Evolutionary conservation across 2,797 vertebrate species (phyloP).

Genomic region (Enteromius treurensis): DNA sequence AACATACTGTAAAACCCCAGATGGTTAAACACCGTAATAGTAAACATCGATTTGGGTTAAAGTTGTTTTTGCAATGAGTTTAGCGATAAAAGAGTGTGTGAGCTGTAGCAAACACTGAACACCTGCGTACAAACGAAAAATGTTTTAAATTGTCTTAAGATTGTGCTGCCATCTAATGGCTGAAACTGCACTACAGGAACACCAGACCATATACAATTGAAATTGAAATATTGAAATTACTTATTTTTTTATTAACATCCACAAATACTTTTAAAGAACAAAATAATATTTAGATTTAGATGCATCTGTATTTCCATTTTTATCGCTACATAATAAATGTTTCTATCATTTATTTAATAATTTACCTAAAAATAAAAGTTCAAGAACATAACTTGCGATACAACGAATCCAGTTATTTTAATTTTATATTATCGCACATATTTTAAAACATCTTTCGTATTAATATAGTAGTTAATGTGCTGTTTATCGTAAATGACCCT

Average conservation of each 20-base stretch:
- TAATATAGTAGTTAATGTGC: background rate
- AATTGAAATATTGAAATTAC: background rate
- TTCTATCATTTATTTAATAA: background rate
- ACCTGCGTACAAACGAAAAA: background rate
- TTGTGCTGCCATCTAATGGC: slow-evolving; percentile 43
- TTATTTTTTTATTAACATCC: background rate
- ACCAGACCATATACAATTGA: background rate
- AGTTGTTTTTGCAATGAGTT: background rate
- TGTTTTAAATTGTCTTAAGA: background rate
- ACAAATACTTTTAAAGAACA: background rate
- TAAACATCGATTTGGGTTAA: background rate
- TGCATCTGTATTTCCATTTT: background rate
- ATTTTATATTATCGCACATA: background rate
- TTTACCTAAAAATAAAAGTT: background rate
- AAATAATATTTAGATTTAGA: background rate
- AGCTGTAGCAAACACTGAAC: background rate
- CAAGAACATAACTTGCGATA: background rate
- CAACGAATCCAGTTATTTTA: background rate
- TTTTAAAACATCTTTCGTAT: background rate
- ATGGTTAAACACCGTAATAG: background rate
- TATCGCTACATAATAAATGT: background rate
- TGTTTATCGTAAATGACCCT: background rate
- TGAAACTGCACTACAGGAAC: background rate
- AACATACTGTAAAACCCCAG: background rate
- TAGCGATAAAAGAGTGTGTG: background rate